phyloP scores from a whole-genome alignment of 2,797 vertebrate genomes.

The Okamejei kenojei region DNA sequence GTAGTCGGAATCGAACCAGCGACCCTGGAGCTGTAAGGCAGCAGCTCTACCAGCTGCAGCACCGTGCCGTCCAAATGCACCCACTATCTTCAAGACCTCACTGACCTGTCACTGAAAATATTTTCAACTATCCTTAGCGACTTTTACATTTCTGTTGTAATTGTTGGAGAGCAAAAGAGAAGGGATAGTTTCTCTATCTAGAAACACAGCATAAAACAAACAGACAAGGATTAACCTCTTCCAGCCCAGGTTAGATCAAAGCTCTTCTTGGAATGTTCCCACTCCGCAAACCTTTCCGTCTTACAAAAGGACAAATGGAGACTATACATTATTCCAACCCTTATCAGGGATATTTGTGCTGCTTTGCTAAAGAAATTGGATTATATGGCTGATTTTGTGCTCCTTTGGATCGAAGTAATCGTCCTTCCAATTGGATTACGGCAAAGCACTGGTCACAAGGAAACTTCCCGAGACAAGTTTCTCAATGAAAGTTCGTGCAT shows the following conservation, averaged over 20 bases:
- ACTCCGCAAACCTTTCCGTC: background rate
- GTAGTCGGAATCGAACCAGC: too few relatives aligned
- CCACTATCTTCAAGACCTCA: too few relatives aligned
- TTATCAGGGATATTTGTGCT: background rate
- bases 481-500: background rate
- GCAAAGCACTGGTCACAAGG: background rate
- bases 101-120: background rate
- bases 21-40: too few relatives aligned
- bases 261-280: background rate
- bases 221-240: background rate
- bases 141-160: background rate
- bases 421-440: background rate
- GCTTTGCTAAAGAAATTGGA: background rate
- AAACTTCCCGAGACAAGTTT: background rate
- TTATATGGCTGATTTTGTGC: background rate
- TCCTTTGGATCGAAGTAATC: background rate
- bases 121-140: background rate
- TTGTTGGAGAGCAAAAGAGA: background rate
- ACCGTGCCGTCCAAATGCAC: too few relatives aligned
- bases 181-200: background rate
- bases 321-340: background rate
- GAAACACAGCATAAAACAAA: background rate
- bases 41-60: too few relatives aligned
- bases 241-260: constrained; percentile 24
- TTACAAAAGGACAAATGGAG: background rate